Percentiles rank a stretch among this genome's conserved stretches.
Conservation (phyloP, 2,888 invertebrate species). For the Pantelozetes paolii region DNA sequence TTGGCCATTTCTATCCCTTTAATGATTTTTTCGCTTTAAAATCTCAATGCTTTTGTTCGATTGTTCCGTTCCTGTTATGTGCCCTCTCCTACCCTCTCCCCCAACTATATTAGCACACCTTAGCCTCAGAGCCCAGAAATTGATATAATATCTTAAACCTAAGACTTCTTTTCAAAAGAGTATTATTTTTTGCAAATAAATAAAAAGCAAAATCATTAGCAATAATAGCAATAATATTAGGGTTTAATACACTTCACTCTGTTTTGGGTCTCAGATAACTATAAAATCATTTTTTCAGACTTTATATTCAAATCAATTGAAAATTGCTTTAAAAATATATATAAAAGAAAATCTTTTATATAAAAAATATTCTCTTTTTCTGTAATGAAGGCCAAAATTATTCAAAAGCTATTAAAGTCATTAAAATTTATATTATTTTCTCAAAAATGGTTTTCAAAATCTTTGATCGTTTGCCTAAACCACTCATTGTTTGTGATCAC, state of each 20-base stretch:
- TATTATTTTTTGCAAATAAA: neutral
- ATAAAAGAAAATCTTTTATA: neutral
- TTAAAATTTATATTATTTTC: neutral
- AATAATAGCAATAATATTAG: constrained; percentile 25
- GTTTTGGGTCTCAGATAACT: neutral
- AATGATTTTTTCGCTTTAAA: constrained; percentile 19
- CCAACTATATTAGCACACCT: constrained; percentile 22
- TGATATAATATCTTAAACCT: neutral
- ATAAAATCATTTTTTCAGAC: neutral
- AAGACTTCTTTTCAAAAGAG: neutral
- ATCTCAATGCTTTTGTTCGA: neutral
- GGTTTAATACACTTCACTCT: constrained; percentile 9
- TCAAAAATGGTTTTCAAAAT: neutral
- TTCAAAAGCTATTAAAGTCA: constrained; percentile 9
- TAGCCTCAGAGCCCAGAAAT: neutral
- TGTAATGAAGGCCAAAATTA: neutral
- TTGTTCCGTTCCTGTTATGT: constrained; percentile 24
- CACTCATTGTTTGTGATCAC: neutral
- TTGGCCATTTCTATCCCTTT: constrained; percentile 20
- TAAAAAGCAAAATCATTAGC: constrained; percentile 20
- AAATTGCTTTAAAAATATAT: neutral
- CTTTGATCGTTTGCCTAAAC: neutral
- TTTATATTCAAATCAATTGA: neutral
- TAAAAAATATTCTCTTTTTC: neutral
- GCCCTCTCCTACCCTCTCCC: neutral